A percentile compares a stretch with the other conserved stretches of the same genome.
phyloP scores from a whole-genome alignment of 2,888 invertebrate genomes.

The Arrhopalites spinosus region DNA sequence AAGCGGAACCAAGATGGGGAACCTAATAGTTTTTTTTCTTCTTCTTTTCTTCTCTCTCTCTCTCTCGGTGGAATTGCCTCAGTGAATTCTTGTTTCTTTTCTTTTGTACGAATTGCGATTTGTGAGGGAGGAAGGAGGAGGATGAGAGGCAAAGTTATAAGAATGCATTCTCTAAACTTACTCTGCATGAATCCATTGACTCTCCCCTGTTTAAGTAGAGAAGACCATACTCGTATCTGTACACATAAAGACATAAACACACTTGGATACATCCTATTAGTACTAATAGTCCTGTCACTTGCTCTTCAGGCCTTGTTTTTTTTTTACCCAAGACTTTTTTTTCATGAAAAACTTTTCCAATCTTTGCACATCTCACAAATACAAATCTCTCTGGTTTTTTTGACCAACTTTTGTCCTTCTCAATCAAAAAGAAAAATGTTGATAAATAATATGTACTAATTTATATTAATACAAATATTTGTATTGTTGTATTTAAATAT shows the following conservation, averaged over 20 bases:
- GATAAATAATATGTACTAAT: neutral
- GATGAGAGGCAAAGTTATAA: too few species aligned
- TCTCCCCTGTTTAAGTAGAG: too few species aligned
- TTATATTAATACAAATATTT: neutral
- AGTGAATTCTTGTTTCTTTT: conserved; percentile 3
- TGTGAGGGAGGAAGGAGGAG: too few species aligned
- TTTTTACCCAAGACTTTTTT: neutral
- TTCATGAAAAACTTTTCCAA: neutral
- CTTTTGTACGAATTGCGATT: neutral
- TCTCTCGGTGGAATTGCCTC: conserved; percentile 22
- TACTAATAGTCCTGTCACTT: neutral
- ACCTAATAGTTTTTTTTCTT: neutral
- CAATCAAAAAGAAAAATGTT: neutral
- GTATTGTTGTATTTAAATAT: neutral
- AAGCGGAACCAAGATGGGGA: neutral
- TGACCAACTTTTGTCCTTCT: too few species aligned
- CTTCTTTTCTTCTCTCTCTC: neutral
- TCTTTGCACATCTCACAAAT: too few species aligned
- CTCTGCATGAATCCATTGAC: too few species aligned
- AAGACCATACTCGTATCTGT: too few species aligned
- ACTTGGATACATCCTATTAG: too few species aligned
- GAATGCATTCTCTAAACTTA: neutral
- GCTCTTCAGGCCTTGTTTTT: neutral
- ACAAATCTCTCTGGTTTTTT: too few species aligned
- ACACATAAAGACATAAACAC: too few species aligned